phyloP scores from a whole-genome alignment of 2,888 invertebrate species.

The Drosophila birchii region DNA sequence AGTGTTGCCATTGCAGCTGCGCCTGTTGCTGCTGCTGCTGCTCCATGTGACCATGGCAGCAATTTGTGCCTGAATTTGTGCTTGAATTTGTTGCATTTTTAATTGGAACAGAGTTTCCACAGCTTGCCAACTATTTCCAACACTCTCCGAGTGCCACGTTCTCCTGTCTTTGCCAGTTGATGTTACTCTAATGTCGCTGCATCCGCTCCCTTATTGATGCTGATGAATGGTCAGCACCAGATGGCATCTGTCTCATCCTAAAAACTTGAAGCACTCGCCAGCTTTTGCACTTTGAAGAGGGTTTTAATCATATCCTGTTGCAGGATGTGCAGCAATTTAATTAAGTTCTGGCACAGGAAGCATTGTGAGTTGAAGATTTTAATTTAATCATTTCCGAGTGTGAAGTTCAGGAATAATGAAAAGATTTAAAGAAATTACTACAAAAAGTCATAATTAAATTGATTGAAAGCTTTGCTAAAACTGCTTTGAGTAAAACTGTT shows the following conservation, averaged over 20 bases:
- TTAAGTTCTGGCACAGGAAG: background rate
- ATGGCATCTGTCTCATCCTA: constrained; percentile 16
- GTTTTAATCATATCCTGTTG: constrained; percentile 1
- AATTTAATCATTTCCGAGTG: background rate
- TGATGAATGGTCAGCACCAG: constrained; percentile 35
- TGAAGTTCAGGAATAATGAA: background rate
- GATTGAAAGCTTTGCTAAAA: too few species aligned
- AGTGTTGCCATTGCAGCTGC: constrained; percentile 2
- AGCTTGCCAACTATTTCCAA: constrained; percentile 49
- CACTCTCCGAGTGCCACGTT: constrained; percentile 18
- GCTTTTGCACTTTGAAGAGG: background rate
- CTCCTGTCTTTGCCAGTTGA: constrained; percentile 3
- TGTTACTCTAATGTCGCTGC: constrained; percentile 17
- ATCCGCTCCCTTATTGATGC: constrained; percentile 10
- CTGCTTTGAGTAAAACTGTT: too few species aligned
- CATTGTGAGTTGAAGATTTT: background rate
- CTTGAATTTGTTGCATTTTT: constrained; percentile 39
- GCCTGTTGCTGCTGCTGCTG: constrained; percentile 6
- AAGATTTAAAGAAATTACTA: background rate
- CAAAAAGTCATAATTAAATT: background rate
- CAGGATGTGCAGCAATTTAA: constrained; percentile 10
- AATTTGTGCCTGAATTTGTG: constrained; percentile 28
- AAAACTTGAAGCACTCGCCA: constrained; percentile 12
- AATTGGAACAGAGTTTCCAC: constrained; percentile 34
- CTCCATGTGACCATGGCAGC: constrained; percentile 17